Conservation (phyloP, 2,113 vertebrate species). For the Agapornis roseicollis region DNA sequence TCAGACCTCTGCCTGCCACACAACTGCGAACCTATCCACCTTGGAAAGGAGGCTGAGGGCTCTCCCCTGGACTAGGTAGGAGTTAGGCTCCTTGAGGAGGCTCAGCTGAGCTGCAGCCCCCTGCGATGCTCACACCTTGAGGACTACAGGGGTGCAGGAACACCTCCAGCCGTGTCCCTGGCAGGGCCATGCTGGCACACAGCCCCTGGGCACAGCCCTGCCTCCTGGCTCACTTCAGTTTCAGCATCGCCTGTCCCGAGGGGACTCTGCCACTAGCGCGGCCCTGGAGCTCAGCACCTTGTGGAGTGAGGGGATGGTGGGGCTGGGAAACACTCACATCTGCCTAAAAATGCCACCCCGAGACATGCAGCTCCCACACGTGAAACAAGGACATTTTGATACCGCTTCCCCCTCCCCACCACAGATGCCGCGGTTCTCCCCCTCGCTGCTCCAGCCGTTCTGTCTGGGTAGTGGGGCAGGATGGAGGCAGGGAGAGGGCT, state of each 20-base stretch:
- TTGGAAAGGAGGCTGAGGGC: not conserved
- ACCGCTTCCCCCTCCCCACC: accelerated
- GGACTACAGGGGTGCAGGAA: not conserved
- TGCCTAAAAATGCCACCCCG: not conserved
- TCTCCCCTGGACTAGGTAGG: not conserved
- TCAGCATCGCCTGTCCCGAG: not conserved
- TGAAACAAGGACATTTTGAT: not conserved
- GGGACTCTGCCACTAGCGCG: not conserved
- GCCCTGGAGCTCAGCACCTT: not conserved
- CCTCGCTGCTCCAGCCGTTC: accelerated
- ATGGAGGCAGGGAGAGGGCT: not conserved
- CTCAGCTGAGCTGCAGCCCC: not conserved
- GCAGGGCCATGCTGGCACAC: not conserved
- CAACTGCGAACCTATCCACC: too few species aligned
- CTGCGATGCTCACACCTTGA: not conserved
- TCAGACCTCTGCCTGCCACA: not conserved
- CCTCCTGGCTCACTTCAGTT: not conserved
- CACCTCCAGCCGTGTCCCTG: accelerated
- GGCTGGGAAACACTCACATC: not conserved
- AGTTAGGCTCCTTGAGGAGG: not conserved
- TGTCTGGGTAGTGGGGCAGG: accelerated
- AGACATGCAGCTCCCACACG: not conserved
- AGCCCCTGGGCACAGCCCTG: not conserved
- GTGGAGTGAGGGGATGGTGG: not conserved
- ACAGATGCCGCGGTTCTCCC: not conserved